phyloP scores from a whole-genome alignment of 2,797 vertebrate species.

The Botia almorhae region DNA sequence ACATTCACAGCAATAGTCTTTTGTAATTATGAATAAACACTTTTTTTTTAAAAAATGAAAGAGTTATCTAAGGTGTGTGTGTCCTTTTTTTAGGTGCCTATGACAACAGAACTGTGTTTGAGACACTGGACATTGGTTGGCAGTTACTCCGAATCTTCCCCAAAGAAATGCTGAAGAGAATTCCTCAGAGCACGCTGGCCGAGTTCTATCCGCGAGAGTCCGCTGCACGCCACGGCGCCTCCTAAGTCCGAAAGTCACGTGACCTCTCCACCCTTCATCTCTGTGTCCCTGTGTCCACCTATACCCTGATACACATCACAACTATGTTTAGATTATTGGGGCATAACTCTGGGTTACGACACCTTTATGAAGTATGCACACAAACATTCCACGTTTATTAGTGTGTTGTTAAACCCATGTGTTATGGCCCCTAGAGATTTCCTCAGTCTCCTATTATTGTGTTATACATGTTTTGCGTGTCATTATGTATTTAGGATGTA shows the following conservation, averaged over 20 bases:
- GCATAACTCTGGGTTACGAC: conserved; percentile 4
- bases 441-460: conserved; percentile 16
- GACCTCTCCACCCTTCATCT: conserved; percentile 2
- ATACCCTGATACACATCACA: conserved; percentile 40
- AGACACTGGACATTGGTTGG: conserved; percentile 98
- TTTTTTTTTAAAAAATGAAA: too few relatives aligned
- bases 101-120: conserved; percentile 92
- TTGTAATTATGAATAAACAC: too few relatives aligned
- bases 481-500: conserved; percentile 47
- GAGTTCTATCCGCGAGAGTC: conserved; percentile 88
- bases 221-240: conserved; percentile 74
- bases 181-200: conserved; percentile 92
- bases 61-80: too few relatives aligned
- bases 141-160: conserved; percentile 97
- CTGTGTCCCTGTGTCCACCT: conserved; percentile 16
- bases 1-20: too few relatives aligned
- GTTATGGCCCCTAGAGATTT: conserved; percentile 15
- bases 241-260: conserved; percentile 30
- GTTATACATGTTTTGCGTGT: conserved; percentile 68
- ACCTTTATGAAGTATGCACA: not conserved
- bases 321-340: conserved; percentile 32
- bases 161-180: conserved; percentile 99
- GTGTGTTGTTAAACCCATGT: conserved; percentile 22
- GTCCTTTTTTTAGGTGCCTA: conserved; percentile 78
- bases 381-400: not conserved